Base-by-base conservation (phyloP, 2,113 vertebrate genomes). In the Leptocoma aspasia region DNA sequence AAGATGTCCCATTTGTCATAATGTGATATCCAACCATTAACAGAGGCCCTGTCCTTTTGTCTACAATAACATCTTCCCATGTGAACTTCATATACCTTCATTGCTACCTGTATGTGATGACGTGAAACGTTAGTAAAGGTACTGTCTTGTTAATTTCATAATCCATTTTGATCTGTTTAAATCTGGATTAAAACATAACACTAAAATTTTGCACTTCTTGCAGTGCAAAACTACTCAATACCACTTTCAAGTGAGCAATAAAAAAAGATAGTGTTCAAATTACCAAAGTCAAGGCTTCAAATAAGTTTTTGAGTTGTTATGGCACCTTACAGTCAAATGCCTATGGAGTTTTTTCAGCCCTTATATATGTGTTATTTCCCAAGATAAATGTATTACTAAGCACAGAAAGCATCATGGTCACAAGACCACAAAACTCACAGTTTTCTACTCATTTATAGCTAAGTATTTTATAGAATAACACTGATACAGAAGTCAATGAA, bases 1-100 rank as follows among this genome's bases (percentile, higher is more conserved):
- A 96, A 92, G 94, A 93, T 96, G 95, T 97, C 95, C 96, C 91
- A 95, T 97, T 94, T 97, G 95, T 95, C 93, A 92, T 90, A 91
- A 65, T 92, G 96, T 97, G 94, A 57, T 96, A 94, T 45, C 82
- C 64, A 94, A 10, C 70, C 95, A 96, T 96, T 86, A 90, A 95
- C 81, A 86, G 92, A 95, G 95, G 92, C 94, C 92, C 79, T 96
- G 90, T 96, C 93, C 87, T 94, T 95, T 92, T 96, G 95, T 97
- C 92, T 95, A 81, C 92, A 93, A 91, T 78, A 68, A 82, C 24
- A 39, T 95, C 88, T 87, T 94, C 93, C 88, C 71, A 41, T 72
- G 90, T 97, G 83, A 94, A 82, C 53, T 82, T 86, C 95, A 73
- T 93, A 78, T 65, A 37, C 73, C 77, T 96, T 93, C 95, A 92